Percentiles rank a stretch among this genome's conserved stretches.
phyloP scores from a whole-genome alignment of 2,113 vertebrate species.

The Lagopus leucura region DNA sequence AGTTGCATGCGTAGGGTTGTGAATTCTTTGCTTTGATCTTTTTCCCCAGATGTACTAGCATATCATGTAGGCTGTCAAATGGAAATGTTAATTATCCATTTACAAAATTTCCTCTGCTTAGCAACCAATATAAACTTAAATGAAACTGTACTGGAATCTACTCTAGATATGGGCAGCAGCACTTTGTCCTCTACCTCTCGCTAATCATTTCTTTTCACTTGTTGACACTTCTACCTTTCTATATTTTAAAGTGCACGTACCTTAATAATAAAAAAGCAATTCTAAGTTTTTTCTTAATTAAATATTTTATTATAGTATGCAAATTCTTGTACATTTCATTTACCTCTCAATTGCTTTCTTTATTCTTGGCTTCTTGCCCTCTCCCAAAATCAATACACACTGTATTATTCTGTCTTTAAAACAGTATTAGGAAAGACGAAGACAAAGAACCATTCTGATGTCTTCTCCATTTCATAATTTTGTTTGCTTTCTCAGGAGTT shows the following conservation, averaged over 20 bases:
- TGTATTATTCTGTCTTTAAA: conserved; percentile 34
- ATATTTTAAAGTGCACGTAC: background rate
- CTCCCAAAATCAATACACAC: background rate
- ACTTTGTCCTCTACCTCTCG: background rate
- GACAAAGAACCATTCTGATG: background rate
- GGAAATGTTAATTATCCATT: conserved; percentile 54
- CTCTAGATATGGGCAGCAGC: background rate
- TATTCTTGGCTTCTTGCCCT: background rate
- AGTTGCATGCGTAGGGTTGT: background rate
- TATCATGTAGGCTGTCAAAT: conserved; percentile 57
- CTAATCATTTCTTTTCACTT: background rate
- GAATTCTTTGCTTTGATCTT: conserved; percentile 59
- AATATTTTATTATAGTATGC: background rate
- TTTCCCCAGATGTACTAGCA: conserved; percentile 10
- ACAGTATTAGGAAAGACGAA: background rate
- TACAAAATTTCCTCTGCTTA: background rate
- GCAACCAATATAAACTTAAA: conserved; percentile 4
- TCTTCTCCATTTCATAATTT: conserved; percentile 20
- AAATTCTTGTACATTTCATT: background rate
- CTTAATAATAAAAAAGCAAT: background rate
- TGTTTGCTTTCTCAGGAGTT: background rate
- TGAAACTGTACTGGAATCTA: background rate
- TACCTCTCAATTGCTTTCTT: background rate
- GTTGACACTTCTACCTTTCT: background rate
- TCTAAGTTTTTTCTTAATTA: background rate